These are phyloP conservation scores for Heliconius congener DNA, from an alignment of 1,140 invertebrate genomes.

Conservation along the genomic window DNA sequence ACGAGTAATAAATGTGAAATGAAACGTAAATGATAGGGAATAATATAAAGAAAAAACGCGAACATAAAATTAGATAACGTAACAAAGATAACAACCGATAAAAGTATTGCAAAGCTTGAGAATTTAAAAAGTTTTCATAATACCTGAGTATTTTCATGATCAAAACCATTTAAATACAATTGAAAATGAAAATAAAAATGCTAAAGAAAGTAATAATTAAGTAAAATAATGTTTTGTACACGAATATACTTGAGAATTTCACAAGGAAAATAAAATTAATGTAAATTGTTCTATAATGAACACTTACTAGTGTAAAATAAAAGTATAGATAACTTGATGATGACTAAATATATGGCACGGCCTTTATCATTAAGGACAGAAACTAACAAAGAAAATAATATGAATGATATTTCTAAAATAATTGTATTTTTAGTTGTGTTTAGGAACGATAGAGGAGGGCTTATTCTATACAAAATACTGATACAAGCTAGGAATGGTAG, in stretches of 20 bases:
- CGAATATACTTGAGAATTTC: conserved; percentile 8
- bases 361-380: conserved; percentile 44
- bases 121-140: conserved; percentile 7
- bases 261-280: conserved; percentile 2
- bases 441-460: conserved; percentile 74
- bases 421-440: conserved; percentile 37
- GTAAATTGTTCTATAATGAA: conserved; percentile 29
- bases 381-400: conserved; percentile 25
- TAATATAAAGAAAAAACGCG: conserved; percentile 56
- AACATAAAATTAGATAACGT: conserved; percentile 78
- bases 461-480: conserved; percentile 75
- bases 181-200: conserved; percentile 6
- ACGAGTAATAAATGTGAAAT: conserved; percentile 63
- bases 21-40: conserved; percentile 54
- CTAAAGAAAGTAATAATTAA: neutral
- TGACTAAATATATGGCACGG: conserved; percentile 77
- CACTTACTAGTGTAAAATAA: conserved; percentile 29
- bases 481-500: conserved; percentile 67
- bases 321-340: conserved; percentile 43
- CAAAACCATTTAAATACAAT: neutral
- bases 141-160: neutral
- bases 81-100: conserved; percentile 76
- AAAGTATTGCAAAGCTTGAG: conserved; percentile 22
- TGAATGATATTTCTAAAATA: conserved; percentile 30
- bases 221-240: conserved; percentile 14